Percentiles rank a stretch among this genome's conserved stretches.
Conservation (phyloP, 2,797 vertebrate genomes). For the Antrozous pallidus region DNA sequence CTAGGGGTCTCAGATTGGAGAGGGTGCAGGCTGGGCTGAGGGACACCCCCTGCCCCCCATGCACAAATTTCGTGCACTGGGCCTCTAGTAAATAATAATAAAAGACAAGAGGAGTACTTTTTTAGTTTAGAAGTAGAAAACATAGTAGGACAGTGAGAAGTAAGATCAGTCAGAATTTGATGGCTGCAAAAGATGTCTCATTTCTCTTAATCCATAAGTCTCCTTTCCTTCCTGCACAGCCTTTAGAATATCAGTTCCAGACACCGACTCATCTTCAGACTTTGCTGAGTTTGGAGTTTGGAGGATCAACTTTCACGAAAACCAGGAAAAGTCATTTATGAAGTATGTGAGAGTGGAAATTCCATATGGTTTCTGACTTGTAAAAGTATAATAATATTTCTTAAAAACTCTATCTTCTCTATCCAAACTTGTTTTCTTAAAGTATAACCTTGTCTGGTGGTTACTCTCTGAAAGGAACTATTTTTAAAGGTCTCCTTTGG, state of each 20-base stretch:
- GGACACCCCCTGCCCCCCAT: too few species aligned
- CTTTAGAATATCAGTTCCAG: constrained; percentile 20
- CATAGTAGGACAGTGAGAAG: neutral
- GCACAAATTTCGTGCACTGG: too few species aligned
- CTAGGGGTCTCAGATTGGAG: too few species aligned
- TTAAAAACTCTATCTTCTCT: neutral
- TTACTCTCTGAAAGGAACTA: constrained; percentile 46
- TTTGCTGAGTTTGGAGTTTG: constrained; percentile 47
- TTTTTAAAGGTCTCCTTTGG: constrained; percentile 56
- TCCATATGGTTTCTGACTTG: constrained; percentile 70
- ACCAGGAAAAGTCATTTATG: constrained; percentile 42
- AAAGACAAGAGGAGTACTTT: neutral
- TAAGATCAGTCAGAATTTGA: constrained; percentile 18
- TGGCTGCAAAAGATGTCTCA: neutral
- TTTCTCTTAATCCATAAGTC: neutral
- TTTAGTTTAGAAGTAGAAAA: neutral
- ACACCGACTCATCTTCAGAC: constrained; percentile 19
- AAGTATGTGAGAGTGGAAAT: constrained; percentile 35
- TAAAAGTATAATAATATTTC: constrained; percentile 56
- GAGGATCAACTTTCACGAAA: constrained; percentile 60
- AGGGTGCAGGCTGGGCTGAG: too few species aligned
- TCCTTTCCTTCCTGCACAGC: constrained; percentile 3
- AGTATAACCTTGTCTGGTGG: constrained; percentile 56
- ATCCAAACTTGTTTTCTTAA: constrained; percentile 51
- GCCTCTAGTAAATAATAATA: too few species aligned